A percentile compares a stretch with the other conserved stretches of the same genome.
Evolutionary conservation across 2,888 invertebrate genomes (phyloP).

Genomic region (Sipunculus nudus): DNA sequence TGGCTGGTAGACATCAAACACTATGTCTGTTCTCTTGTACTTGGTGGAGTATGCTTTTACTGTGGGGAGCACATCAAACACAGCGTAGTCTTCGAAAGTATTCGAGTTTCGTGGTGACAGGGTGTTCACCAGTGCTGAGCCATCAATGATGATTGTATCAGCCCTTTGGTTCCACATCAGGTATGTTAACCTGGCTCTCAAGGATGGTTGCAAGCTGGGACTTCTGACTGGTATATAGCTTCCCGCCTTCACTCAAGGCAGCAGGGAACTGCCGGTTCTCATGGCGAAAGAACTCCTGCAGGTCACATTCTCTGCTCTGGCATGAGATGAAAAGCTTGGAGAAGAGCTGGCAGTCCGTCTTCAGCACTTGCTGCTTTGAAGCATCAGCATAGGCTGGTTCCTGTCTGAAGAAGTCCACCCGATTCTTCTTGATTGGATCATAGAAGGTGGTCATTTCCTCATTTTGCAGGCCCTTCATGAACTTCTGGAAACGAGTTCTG

Average conservation of each 20-base stretch:
- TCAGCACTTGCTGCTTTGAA: constrained; percentile 15
- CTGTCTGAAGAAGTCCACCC: constrained; percentile 22
- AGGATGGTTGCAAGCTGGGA: constrained; percentile 25
- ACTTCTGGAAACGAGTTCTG: constrained; percentile 16
- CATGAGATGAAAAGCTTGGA: constrained; percentile 32
- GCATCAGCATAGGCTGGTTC: background rate
- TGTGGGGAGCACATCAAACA: constrained; percentile 9
- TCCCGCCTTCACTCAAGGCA: constrained; percentile 27
- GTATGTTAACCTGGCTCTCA: constrained; percentile 10
- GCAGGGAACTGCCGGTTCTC: constrained; percentile 35
- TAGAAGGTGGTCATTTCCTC: constrained; percentile 18
- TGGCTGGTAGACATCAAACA: constrained; percentile 27
- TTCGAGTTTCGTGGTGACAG: constrained; percentile 15
- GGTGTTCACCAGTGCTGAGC: constrained; percentile 19
- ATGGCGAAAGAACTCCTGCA: constrained; percentile 25
- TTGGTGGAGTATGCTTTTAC: constrained; percentile 9
- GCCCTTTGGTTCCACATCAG: constrained; percentile 20
- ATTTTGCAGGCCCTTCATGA: constrained; percentile 22
- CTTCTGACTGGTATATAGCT: constrained; percentile 29
- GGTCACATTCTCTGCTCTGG: constrained; percentile 27
- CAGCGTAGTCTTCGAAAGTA: constrained; percentile 32
- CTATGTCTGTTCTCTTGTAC: constrained; percentile 25
- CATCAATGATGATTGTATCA: constrained; percentile 26
- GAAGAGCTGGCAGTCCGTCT: constrained; percentile 22
- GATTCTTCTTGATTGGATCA: constrained; percentile 31